Conservation (phyloP, 2,113 vertebrate genomes). For the Oreochromis tanganicae region DNA sequence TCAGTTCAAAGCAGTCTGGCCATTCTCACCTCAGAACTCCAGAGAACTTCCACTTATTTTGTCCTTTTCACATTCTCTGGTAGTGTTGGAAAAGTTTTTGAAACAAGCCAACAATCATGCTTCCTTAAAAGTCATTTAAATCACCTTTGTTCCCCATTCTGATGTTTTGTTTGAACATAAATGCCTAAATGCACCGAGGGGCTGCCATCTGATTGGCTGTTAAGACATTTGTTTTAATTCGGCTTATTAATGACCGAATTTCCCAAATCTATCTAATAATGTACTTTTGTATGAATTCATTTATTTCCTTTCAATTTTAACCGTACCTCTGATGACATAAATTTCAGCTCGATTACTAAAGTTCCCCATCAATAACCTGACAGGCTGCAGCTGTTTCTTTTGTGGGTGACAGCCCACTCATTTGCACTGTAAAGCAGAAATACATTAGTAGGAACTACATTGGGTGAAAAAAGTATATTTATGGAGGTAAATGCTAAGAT, state of each 20-base stretch:
- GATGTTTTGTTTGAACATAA: background rate
- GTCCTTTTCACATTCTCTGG: background rate
- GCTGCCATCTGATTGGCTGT: background rate
- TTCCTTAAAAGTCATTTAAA: background rate
- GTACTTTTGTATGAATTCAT: background rate
- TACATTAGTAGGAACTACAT: background rate
- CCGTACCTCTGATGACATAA: background rate
- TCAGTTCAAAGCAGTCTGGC: background rate
- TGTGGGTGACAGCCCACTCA: background rate
- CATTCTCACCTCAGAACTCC: background rate
- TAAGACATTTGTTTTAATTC: background rate
- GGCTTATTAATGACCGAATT: background rate
- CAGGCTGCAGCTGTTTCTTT: background rate
- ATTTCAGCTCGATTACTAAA: background rate
- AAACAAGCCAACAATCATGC: background rate
- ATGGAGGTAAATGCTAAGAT: background rate
- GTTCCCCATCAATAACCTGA: background rate
- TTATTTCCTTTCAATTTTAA: background rate
- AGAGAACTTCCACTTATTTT: background rate
- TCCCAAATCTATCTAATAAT: background rate
- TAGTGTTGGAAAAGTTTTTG: background rate
- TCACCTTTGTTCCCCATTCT: fast-evolving
- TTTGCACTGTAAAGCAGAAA: background rate
- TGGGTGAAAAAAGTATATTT: background rate
- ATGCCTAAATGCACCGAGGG: background rate